A percentile compares a stretch with the other conserved stretches of the same genome.
phyloP scores from a whole-genome alignment of 2,888 invertebrate species.

The Frankliniella fusca region DNA sequence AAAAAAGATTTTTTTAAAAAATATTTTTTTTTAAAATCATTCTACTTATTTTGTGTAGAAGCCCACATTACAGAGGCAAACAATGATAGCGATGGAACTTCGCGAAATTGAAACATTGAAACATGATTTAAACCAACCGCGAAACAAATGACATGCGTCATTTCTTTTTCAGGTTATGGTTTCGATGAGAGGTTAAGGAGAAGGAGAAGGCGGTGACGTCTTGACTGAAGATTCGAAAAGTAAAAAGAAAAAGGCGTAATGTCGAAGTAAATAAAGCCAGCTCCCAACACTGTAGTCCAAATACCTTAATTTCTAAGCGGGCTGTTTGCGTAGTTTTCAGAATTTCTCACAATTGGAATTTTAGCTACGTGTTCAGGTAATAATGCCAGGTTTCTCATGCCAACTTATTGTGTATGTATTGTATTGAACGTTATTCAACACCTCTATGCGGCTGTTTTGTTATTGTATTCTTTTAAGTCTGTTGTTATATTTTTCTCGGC shows the following conservation, averaged over 20 bases:
- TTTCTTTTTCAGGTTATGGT: too few species aligned
- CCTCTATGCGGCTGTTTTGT: neutral
- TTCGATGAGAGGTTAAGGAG: too few species aligned
- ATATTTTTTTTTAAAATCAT: too few species aligned
- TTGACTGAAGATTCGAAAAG: neutral
- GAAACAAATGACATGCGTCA: too few species aligned
- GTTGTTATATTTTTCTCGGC: too few species aligned
- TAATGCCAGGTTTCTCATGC: neutral
- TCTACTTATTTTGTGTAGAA: too few species aligned
- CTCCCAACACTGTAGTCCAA: neutral
- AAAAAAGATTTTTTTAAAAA: too few species aligned
- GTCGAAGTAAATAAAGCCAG: conserved; percentile 17
- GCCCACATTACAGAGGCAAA: too few species aligned
- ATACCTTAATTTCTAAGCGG: neutral
- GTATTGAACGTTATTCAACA: neutral
- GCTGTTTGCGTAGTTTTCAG: neutral
- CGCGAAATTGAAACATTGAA: too few species aligned
- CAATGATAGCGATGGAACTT: too few species aligned
- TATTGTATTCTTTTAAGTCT: neutral
- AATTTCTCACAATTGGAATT: neutral
- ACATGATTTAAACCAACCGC: too few species aligned
- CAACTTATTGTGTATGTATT: neutral
- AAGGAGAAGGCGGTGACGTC: neutral
- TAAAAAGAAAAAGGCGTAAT: neutral
- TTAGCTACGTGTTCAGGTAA: neutral